These are phyloP conservation scores for Noctua comes DNA, from an alignment of 2,888 invertebrate genomes.

Conservation along the genomic window DNA sequence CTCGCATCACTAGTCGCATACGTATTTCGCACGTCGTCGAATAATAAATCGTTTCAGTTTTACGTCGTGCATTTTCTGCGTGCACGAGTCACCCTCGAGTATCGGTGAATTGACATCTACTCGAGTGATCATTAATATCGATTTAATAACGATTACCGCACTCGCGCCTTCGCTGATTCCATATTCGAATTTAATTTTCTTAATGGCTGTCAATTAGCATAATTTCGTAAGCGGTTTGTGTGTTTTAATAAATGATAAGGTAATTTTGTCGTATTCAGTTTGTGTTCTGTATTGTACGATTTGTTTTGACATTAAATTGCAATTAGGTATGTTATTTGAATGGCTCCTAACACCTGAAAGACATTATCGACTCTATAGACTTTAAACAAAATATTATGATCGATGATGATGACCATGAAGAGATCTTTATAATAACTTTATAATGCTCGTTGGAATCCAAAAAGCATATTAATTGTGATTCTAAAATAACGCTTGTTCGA, in stretches of 20 bases:
- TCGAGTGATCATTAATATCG: conserved; percentile 66
- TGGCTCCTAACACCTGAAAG: not conserved
- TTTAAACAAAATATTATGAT: not conserved
- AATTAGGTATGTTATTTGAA: not conserved
- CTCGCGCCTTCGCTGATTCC: conserved; percentile 40
- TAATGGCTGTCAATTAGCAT: conserved; percentile 51
- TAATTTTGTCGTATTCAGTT: not conserved
- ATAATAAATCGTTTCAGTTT: conserved; percentile 65
- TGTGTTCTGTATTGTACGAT: not conserved
- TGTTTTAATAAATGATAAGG: conserved; percentile 23
- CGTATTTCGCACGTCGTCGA: conserved; percentile 59
- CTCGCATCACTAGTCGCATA: conserved; percentile 46
- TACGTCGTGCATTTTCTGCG: conserved; percentile 60
- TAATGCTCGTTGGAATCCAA: not conserved
- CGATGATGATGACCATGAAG: not conserved
- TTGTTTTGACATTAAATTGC: not conserved
- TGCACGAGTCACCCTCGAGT: conserved; percentile 56
- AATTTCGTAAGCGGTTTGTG: conserved; percentile 27
- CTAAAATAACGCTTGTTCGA: not conserved
- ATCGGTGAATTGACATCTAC: conserved; percentile 65
- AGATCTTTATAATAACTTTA: not conserved
- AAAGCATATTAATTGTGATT: not conserved
- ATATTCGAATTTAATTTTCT: conserved; percentile 55
- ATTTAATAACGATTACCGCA: conserved; percentile 61
- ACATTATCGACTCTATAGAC: not conserved